Base-by-base conservation (phyloP, 2,888 invertebrate species). In the Barypeithes pellucidus region DNA sequence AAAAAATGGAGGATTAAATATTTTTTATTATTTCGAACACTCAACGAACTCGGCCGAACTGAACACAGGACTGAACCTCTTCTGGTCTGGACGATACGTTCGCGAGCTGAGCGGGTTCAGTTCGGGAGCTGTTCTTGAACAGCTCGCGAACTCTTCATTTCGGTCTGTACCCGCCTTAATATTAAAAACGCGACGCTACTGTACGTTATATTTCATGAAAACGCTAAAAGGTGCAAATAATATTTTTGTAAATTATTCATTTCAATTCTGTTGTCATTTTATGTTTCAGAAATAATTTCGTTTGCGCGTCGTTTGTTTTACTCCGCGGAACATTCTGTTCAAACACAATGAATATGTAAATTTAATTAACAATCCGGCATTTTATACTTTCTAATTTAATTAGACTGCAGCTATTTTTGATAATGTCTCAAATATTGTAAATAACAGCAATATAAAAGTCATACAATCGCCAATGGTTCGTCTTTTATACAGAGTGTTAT, bases 191-290 rank as follows among this genome's bases (percentile, higher is more conserved):
- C n/a, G 41, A 43, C 67, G 67, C 67, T 18, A 9, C 67, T 67
- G 67, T 7, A 18, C 33, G 3, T 4, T 24, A 24, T 5, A 24
- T 39, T 54, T 14, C 33, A 39, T 41, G 50, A 60, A 57, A 39
- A 57, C n/a, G 71, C 41, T 67, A 67, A 72, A 75, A 71, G 67
- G 72, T 70, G 33, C 22, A 76, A 75, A 77, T 73, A 76, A 76
- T 71, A 76, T 75, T 75, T 75, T 75, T 70, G 70, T 59, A 71
- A 75, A 73, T 70, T 73, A 69, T 71, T 73, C 74, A 74, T 69
- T 70, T 52, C 59, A 62, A 65, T 75, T 72, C 65, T 29, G 65
- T 73, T 75, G 75, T 75, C 77, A 77, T 73, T 77, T 74, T 66
- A 62, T 67, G 60, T 73, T 74, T 60, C 75, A 67, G 69, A 68